These are phyloP conservation scores for Mythimna impura DNA, from an alignment of 2,888 invertebrate genomes.

Conservation along the genomic window DNA sequence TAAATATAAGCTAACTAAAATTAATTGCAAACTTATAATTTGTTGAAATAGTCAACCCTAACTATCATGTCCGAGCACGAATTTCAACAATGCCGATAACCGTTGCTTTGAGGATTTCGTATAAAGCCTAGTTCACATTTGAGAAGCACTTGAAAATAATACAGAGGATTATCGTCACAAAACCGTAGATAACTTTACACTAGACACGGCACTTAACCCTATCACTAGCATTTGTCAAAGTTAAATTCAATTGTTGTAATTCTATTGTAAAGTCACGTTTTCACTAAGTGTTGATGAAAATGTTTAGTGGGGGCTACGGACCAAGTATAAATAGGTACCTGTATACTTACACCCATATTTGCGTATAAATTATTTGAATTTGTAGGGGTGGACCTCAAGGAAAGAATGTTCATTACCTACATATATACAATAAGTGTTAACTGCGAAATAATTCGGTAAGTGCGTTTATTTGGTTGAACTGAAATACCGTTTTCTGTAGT, in stretches of 20 bases:
- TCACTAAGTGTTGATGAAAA: no score
- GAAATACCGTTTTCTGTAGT: background rate
- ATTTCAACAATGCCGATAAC: background rate
- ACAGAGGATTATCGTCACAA: conserved; percentile 2
- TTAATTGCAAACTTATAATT: background rate
- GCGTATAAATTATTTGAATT: background rate
- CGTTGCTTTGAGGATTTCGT: background rate
- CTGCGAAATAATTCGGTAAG: background rate
- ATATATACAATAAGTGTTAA: background rate
- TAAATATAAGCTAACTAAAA: background rate
- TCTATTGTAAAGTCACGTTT: no score
- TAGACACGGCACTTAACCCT: background rate
- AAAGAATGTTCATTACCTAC: background rate
- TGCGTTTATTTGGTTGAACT: background rate
- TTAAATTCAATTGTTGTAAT: background rate
- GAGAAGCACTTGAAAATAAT: background rate
- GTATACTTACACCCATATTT: background rate
- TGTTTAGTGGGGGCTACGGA: no score
- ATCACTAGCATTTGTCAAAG: conserved; percentile 10
- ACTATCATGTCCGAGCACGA: background rate
- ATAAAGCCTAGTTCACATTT: conserved; percentile 3
- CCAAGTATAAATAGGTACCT: no score
- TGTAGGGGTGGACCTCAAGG: no score
- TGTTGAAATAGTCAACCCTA: background rate
- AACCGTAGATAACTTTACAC: background rate